Evolutionary conservation across 2,888 invertebrate genomes (phyloP).

Genomic region (Cloeon dipterum): DNA sequence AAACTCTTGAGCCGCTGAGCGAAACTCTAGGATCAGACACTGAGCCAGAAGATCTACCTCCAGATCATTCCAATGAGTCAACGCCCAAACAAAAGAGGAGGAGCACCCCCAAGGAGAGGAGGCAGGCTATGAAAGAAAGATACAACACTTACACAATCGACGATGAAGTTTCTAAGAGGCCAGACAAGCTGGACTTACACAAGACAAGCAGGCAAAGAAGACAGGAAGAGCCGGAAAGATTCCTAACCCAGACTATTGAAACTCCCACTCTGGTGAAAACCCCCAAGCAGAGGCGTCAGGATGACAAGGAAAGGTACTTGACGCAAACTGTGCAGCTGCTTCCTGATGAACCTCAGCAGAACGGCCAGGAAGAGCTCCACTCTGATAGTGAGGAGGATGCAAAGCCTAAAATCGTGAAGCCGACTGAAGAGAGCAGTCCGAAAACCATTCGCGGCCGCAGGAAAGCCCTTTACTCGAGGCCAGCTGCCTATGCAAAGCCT

Average conservation of each 20-base stretch:
- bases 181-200: conserved; percentile 14
- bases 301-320: conserved; percentile 47
- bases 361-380: too few relatives aligned
- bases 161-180: conserved; percentile 19
- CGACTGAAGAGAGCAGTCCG: conserved; percentile 16
- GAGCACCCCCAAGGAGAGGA: conserved; percentile 54
- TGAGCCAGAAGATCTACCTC: background rate
- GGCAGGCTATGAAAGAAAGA: conserved; percentile 50
- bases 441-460: conserved; percentile 40
- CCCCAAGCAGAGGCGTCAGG: conserved; percentile 30
- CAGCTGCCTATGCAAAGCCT: conserved; percentile 19
- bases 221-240: conserved; percentile 39
- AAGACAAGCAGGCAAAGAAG: conserved; percentile 29
- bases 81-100: conserved; percentile 37
- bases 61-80: conserved; percentile 24
- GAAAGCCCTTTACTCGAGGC: conserved; percentile 41
- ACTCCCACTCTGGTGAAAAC: conserved; percentile 20
- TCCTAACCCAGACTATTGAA: conserved; percentile 32
- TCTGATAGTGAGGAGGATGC: conserved; percentile 10
- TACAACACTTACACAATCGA: conserved; percentile 54
- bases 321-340: conserved; percentile 30
- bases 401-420: conserved; percentile 25
- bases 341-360: conserved; percentile 26
- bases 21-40: conserved; percentile 18
- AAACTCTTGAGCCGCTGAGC: conserved; percentile 25